These are phyloP conservation scores for Tinamus guttatus DNA, from an alignment of 2,113 vertebrate genomes.

Conservation along the genomic window DNA sequence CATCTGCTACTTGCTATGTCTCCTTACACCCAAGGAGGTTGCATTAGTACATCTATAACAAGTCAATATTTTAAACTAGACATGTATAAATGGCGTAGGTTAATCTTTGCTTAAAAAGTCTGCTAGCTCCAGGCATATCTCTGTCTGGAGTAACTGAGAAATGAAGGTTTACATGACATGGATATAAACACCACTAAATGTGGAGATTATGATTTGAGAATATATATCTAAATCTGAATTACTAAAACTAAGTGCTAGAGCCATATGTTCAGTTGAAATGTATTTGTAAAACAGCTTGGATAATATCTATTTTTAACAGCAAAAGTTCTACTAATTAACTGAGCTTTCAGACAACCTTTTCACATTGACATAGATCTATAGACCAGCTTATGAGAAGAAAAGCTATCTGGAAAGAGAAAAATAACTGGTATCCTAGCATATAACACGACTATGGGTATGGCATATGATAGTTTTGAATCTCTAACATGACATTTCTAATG, in stretches of 20 bases:
- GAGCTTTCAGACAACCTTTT: background rate
- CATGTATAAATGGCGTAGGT: background rate
- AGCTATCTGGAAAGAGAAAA: background rate
- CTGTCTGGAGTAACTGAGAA: slow-evolving; percentile 1
- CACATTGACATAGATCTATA: background rate
- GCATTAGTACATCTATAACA: background rate
- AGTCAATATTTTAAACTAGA: background rate
- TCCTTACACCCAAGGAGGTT: background rate
- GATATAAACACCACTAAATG: background rate
- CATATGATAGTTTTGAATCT: slow-evolving; percentile 9
- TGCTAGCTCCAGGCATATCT: slow-evolving; percentile 8
- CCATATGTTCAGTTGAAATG: background rate
- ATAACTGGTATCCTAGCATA: background rate
- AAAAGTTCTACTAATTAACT: slow-evolving; percentile 40
- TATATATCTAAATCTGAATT: background rate
- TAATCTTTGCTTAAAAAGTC: slow-evolving; percentile 48
- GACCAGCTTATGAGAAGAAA: background rate
- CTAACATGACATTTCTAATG: background rate
- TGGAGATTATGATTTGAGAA: background rate
- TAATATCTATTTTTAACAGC: slow-evolving; percentile 51
- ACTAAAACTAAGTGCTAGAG: background rate
- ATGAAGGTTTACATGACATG: slow-evolving; percentile 7
- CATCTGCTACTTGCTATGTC: background rate
- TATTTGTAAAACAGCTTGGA: slow-evolving; percentile 20
- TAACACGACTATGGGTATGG: background rate